Conservation (phyloP, 2,888 invertebrate species). For the Linnaemya vulpina region DNA sequence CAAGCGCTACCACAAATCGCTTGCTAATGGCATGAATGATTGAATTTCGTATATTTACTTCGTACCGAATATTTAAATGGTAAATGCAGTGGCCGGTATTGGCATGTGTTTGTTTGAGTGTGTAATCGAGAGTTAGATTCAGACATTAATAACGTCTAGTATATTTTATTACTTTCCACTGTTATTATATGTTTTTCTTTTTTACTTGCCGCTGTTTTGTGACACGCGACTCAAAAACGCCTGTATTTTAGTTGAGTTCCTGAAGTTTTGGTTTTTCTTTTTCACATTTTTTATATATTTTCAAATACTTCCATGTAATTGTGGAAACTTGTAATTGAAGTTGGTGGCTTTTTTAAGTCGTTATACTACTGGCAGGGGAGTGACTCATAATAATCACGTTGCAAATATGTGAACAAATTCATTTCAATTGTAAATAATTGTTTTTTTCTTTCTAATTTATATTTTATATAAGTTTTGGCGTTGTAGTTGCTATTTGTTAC, state of each 20-base stretch:
- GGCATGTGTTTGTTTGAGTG: not conserved
- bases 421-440: slow-evolving; percentile 44
- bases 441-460: slow-evolving; percentile 1
- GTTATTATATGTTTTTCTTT: slow-evolving; percentile 2
- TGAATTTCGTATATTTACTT: slow-evolving; percentile 14
- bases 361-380: slow-evolving; percentile 36
- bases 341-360: not conserved
- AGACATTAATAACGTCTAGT: slow-evolving; percentile 45
- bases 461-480: not conserved
- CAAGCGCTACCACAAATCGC: slow-evolving; percentile 15
- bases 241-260: slow-evolving; percentile 28
- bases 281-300: not conserved
- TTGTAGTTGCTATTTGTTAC: not conserved
- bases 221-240: slow-evolving; percentile 35
- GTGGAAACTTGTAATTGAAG: slow-evolving; percentile 34
- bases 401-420: slow-evolving; percentile 52
- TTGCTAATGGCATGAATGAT: slow-evolving; percentile 44
- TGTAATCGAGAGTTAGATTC: slow-evolving; percentile 38
- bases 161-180: not conserved
- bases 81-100: not conserved
- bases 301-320: slow-evolving; percentile 29
- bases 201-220: slow-evolving; percentile 10
- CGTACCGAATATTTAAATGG: not conserved
- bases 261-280: not conserved
- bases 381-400: slow-evolving; percentile 49